Conservation (phyloP, 2,797 vertebrate species). For the Pseudochirops cupreus region DNA sequence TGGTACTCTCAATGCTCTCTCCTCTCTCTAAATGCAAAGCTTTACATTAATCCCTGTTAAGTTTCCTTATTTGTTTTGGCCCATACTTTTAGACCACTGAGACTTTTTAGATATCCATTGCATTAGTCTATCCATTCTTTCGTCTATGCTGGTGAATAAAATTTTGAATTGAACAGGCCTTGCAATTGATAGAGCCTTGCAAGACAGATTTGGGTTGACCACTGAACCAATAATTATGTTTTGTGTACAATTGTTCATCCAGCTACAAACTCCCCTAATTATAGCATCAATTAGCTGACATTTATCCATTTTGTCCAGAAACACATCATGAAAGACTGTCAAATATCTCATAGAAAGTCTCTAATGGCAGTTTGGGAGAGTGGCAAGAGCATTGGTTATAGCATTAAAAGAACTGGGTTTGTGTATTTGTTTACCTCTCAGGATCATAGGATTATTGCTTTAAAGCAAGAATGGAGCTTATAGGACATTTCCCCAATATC, state of each 20-base stretch:
- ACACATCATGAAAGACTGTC: neutral
- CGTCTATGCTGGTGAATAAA: slow-evolving; percentile 1
- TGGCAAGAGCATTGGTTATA: neutral
- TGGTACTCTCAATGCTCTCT: neutral
- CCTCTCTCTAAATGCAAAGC: neutral
- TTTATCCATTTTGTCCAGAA: neutral
- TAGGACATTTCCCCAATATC: neutral
- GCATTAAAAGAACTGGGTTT: neutral
- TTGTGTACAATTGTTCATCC: neutral
- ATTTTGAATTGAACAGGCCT: neutral
- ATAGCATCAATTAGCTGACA: neutral
- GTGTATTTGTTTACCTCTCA: neutral
- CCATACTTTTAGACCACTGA: neutral
- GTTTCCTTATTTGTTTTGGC: neutral
- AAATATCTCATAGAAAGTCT: neutral
- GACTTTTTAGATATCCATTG: slow-evolving; percentile 11
- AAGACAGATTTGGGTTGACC: neutral
- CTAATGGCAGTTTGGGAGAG: neutral
- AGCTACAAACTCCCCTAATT: neutral
- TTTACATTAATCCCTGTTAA: neutral
- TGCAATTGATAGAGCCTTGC: neutral
- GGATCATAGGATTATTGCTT: neutral
- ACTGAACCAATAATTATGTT: neutral
- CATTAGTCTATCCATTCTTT: slow-evolving; percentile 27
- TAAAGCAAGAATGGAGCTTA: neutral